Evolutionary conservation across 2,113 vertebrate species (phyloP).

Genomic region (Pelecanoides urinatrix): DNA sequence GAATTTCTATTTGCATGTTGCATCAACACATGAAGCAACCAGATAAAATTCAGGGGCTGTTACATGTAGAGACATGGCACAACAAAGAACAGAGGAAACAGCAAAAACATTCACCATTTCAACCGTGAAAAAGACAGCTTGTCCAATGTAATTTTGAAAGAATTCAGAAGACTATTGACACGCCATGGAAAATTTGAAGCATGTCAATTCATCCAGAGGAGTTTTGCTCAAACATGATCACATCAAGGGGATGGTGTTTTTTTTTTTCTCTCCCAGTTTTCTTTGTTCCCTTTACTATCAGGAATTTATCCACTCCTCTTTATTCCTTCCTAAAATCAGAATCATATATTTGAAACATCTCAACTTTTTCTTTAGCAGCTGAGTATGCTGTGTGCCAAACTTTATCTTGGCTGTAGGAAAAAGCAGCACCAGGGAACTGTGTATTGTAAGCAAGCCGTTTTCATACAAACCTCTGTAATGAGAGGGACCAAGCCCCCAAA

Average conservation of each 20-base stretch:
- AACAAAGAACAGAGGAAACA: background rate
- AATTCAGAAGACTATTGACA: conserved; percentile 4
- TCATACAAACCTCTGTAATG: background rate
- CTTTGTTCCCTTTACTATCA: background rate
- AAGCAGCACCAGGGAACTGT: background rate
- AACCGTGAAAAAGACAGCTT: background rate
- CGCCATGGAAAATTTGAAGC: background rate
- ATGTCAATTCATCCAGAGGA: background rate
- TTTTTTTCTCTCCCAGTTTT: background rate
- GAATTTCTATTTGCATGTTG: background rate
- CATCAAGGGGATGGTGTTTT: background rate
- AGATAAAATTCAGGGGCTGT: background rate
- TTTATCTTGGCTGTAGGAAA: background rate
- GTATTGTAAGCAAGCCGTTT: background rate
- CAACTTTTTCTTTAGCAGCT: background rate
- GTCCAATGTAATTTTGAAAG: conserved; percentile 1
- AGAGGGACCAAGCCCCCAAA: background rate
- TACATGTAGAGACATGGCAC: background rate
- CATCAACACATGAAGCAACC: background rate
- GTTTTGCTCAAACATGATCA: conserved; percentile 12
- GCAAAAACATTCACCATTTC: background rate
- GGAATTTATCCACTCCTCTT: background rate
- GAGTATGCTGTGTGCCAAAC: background rate
- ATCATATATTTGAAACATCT: background rate
- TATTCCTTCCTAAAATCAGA: background rate